These are phyloP conservation scores for Helogale parvula DNA, from an alignment of 2,113 vertebrate species.

Conservation along the genomic window DNA sequence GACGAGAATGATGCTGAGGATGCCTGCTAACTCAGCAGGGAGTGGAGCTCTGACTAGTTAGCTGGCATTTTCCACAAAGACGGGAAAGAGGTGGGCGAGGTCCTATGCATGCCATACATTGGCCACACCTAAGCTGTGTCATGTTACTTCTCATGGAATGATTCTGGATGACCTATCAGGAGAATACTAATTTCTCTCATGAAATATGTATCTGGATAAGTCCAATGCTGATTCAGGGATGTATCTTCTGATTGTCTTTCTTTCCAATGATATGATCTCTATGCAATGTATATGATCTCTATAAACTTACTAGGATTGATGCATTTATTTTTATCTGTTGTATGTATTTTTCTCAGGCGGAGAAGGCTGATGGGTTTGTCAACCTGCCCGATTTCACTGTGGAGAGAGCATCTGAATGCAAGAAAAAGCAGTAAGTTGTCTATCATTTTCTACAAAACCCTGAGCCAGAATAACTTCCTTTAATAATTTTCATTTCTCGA, in stretches of 20 bases:
- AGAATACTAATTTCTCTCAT: neutral
- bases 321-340: neutral
- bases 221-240: neutral
- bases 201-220: neutral
- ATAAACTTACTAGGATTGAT: no score
- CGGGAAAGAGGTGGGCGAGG: neutral
- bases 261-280: neutral
- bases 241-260: neutral
- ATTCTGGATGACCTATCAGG: neutral
- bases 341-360: constrained; percentile 88
- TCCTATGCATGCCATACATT: neutral
- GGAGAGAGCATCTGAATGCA: constrained; percentile 95
- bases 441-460: neutral
- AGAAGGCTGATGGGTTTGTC: constrained; percentile 97
- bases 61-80: neutral
- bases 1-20: neutral
- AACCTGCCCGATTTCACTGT: constrained; percentile 95
- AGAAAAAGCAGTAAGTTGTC: constrained; percentile 96
- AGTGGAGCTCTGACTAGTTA: neutral
- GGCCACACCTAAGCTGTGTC: neutral
- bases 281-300: neutral
- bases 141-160: neutral
- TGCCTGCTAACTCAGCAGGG: neutral
- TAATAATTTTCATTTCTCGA: neutral
- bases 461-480: neutral